A percentile compares a stretch with the other conserved stretches of the same genome.
Conservation (phyloP, 1,140 invertebrate genomes). For the Drosophila burlai region DNA sequence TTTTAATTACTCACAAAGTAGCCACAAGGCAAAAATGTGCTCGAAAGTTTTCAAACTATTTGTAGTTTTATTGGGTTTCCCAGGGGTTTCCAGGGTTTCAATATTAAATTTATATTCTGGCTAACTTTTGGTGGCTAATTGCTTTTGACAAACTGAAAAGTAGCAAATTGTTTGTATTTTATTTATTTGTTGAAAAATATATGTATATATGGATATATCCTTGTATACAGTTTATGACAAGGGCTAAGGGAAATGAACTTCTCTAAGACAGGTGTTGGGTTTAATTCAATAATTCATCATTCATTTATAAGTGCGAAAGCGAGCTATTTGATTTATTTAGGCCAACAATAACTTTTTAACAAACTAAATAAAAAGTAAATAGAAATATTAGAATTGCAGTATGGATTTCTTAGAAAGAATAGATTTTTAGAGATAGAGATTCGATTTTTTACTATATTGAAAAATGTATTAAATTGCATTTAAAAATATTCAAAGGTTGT, state of each 20-base stretch:
- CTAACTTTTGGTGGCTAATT: neutral
- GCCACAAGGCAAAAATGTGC: neutral
- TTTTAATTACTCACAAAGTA: slow-evolving; percentile 2
- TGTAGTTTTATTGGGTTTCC: neutral
- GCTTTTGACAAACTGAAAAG: neutral
- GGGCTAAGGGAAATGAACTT: neutral
- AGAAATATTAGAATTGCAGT: too few relatives aligned
- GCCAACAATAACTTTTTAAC: neutral
- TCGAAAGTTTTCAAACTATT: neutral
- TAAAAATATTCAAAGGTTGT: too few relatives aligned
- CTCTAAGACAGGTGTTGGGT: neutral
- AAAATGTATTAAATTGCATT: too few relatives aligned
- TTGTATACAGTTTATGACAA: neutral
- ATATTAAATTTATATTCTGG: neutral
- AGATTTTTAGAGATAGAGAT: too few relatives aligned
- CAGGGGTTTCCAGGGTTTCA: neutral
- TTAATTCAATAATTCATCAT: neutral
- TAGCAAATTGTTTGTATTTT: too few relatives aligned
- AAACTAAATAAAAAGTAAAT: neutral
- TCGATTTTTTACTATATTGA: too few relatives aligned
- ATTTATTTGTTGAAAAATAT: neutral
- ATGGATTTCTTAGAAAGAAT: too few relatives aligned
- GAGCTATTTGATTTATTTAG: neutral
- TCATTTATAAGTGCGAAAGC: neutral
- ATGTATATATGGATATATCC: neutral